phyloP scores from a whole-genome alignment of 2,797 vertebrate species.

The Eidolon dupreanum region DNA sequence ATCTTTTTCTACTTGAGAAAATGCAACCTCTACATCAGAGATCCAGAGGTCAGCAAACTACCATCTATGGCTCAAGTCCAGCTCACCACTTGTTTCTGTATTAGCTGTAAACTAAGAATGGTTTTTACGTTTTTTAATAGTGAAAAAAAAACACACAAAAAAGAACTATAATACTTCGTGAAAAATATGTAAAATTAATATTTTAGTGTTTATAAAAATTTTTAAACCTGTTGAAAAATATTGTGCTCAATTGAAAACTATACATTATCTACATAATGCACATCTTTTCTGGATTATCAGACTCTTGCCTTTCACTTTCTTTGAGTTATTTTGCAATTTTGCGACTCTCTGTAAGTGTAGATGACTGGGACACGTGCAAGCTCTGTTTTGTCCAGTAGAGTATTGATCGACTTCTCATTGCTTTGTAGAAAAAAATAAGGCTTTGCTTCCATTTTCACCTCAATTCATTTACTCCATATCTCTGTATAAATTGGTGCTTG shows the following conservation, averaged over 20 bases:
- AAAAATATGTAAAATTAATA: not conserved
- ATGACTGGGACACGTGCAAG: not conserved
- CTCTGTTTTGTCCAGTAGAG: not conserved
- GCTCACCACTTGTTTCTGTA: not conserved
- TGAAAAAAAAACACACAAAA: not conserved
- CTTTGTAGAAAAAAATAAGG: not conserved
- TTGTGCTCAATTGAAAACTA: not conserved
- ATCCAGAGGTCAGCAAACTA: not conserved
- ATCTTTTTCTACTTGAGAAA: not conserved
- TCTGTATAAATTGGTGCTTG: not conserved
- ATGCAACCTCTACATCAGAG: not conserved
- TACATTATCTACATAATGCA: not conserved
- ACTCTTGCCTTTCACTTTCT: not conserved
- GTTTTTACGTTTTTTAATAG: not conserved
- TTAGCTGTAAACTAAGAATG: not conserved
- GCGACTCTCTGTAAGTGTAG: not conserved
- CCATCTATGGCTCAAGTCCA: not conserved
- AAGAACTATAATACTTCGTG: not conserved
- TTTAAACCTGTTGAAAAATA: not conserved
- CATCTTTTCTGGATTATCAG: not conserved
- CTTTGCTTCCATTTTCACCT: not conserved
- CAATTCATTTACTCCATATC: not conserved
- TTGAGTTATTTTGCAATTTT: not conserved
- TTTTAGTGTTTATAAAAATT: not conserved
- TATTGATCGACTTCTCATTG: not conserved